A percentile compares a stretch with the other conserved stretches of the same genome.
phyloP scores from a whole-genome alignment of 2,113 vertebrate species.

The Spilogale gracilis region DNA sequence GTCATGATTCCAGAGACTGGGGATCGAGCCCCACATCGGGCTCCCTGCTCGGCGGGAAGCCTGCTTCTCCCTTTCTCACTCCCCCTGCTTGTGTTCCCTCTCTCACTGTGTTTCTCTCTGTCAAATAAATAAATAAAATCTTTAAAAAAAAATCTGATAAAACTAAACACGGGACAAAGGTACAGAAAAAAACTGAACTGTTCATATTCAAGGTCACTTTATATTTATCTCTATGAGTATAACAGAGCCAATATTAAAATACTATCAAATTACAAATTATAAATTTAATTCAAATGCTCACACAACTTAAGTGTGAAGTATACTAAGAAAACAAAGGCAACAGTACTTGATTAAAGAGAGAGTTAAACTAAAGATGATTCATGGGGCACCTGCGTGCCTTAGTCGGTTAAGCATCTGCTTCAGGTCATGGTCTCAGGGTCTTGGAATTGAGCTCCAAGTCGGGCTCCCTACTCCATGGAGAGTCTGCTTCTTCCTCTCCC shows the following conservation, averaged over 20 bases:
- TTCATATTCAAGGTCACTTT: background rate
- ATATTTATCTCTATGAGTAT: background rate
- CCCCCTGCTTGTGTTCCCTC: too few relatives aligned
- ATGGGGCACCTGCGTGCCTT: too few relatives aligned
- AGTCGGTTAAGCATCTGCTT: too few relatives aligned
- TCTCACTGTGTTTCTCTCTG: too few relatives aligned
- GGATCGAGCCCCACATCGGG: background rate
- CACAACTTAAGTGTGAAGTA: background rate
- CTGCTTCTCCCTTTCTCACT: too few relatives aligned
- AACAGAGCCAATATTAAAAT: constrained; percentile 1
- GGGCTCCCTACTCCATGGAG: too few relatives aligned
- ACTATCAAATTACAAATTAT: background rate
- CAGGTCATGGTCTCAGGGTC: too few relatives aligned
- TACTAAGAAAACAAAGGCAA: constrained; percentile 22
- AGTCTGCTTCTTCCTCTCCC: too few relatives aligned
- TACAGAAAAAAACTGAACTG: background rate
- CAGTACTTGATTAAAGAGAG: background rate
- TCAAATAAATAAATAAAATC: too few relatives aligned
- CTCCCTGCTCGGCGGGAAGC: background rate
- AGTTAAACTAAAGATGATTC: background rate
- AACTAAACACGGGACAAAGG: background rate
- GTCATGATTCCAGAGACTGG: background rate
- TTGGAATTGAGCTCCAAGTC: too few relatives aligned
- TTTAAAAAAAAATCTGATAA: too few relatives aligned
- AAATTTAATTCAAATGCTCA: constrained; percentile 22